A percentile compares a stretch with the other conserved stretches of the same genome.
phyloP scores from a whole-genome alignment of 2,113 vertebrate genomes.

The Albula goreensis region DNA sequence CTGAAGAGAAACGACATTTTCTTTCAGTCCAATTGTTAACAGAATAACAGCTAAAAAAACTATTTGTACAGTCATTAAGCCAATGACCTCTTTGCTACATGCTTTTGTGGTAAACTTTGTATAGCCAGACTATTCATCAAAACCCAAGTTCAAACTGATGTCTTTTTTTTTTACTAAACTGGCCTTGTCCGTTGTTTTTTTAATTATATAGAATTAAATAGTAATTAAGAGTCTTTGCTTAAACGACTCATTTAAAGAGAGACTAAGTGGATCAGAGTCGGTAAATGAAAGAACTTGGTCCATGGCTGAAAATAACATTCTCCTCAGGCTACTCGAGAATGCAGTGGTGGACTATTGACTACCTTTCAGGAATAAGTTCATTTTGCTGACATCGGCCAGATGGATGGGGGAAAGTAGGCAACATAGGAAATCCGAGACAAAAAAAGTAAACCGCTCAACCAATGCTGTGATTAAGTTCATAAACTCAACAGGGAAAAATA shows the following conservation, averaged over 20 bases:
- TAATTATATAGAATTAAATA: slow-evolving; percentile 72
- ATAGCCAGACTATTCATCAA: slow-evolving; percentile 68
- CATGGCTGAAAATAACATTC: slow-evolving; percentile 55
- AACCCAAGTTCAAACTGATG: slow-evolving; percentile 60
- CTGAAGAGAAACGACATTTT: slow-evolving; percentile 53
- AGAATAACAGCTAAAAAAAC: slow-evolving; percentile 11
- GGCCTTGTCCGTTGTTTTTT: slow-evolving; percentile 58
- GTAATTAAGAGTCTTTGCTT: slow-evolving; percentile 79
- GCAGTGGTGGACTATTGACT: slow-evolving; percentile 86
- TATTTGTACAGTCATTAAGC: slow-evolving; percentile 55
- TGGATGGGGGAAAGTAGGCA: slow-evolving; percentile 93
- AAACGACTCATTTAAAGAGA: slow-evolving; percentile 78
- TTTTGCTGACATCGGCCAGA: slow-evolving; percentile 85
- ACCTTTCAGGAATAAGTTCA: slow-evolving; percentile 87
- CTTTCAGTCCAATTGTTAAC: slow-evolving; percentile 65
- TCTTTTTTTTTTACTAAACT: slow-evolving; percentile 53
- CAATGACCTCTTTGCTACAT: slow-evolving; percentile 55
- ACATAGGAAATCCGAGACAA: slow-evolving; percentile 96
- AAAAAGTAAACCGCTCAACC: slow-evolving; percentile 93
- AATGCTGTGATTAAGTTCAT: slow-evolving; percentile 94
- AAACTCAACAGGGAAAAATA: slow-evolving; percentile 85
- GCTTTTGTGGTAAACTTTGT: slow-evolving; percentile 58
- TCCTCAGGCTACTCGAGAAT: slow-evolving; percentile 67
- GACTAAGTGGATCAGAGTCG: slow-evolving; percentile 62
- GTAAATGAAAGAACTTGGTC: slow-evolving; percentile 73